A percentile compares a stretch with the other conserved stretches of the same genome.
Conservation (phyloP, 2,888 invertebrate genomes). For the Ptychoptera albimana region DNA sequence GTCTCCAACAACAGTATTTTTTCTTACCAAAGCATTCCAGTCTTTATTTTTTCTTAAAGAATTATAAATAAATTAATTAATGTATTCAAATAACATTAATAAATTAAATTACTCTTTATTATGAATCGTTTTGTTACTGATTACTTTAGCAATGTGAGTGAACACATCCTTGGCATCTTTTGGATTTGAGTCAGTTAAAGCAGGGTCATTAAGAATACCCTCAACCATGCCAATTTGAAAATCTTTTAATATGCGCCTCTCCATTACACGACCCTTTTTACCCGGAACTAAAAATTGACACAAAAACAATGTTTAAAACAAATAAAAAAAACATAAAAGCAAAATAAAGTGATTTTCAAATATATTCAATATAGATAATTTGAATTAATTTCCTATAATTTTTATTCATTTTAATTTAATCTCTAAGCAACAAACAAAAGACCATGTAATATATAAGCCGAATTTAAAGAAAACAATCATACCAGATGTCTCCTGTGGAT, state of each 20-base stretch:
- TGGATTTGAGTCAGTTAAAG: constrained; percentile 33
- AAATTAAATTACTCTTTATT: too few species aligned
- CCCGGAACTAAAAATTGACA: constrained; percentile 47
- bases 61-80: constrained; percentile 4
- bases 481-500: constrained; percentile 38
- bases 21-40: constrained; percentile 71
- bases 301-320: too few species aligned
- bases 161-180: constrained; percentile 65
- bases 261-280: constrained; percentile 74
- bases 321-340: too few species aligned
- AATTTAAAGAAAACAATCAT: too few species aligned
- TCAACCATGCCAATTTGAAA: constrained; percentile 84
- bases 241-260: constrained; percentile 69
- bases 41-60: constrained; percentile 44
- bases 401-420: too few species aligned
- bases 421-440: too few species aligned
- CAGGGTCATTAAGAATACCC: constrained; percentile 58
- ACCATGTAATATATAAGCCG: too few species aligned
- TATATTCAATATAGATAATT: too few species aligned
- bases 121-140: constrained; percentile 19
- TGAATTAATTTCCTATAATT: too few species aligned
- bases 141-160: constrained; percentile 65
- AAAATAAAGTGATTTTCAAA: too few species aligned
- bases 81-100: background rate
- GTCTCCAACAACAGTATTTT: constrained; percentile 49